Base-by-base conservation (phyloP, 2,888 invertebrate genomes). In the Noctua pronuba region DNA sequence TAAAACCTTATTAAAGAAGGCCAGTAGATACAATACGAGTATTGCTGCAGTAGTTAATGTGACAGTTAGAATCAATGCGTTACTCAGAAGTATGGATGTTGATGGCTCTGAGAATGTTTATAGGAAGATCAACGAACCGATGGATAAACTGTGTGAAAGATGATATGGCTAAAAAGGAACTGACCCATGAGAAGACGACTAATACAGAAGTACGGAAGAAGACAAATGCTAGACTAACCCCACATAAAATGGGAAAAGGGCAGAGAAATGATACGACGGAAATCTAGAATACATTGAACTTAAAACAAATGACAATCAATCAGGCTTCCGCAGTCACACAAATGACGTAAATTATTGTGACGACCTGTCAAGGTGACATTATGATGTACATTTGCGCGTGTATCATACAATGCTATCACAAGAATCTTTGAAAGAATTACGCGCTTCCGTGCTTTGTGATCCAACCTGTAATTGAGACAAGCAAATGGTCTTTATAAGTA, bases 291-390 rank as follows among this genome's bases (percentile, higher is more conserved):
- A 13, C 41, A 41, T 44, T 74, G 6, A 62, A 73, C 46, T 70
- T 66, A 41, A 21, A 44, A 55, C 52, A 52, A 52, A 64, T 66
- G 49, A 73, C 49, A 79, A 31, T 73, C 65, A 18, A 31, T 75
- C 69, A 24, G 7, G 7, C 38, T 64, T 60, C 72, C 24, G 24
- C 38, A 44, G 24, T 55, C 49, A 65, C 60, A 74, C 64, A 41
- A 75, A 75, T 77, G 79, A 77, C 77, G 73, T 46, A 77, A 18
- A 74, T 84, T 77, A 86, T 77, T 79, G 77, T 75, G 75, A 67
- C 82, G 44, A 71, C 80, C 71, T 72, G 64, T 86, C 88, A 87
- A 88, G 88, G 85, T 86, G 87, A 82, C 72, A 84, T 18, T 65
- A 28, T 10, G 41, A 69, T 28, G 24, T 80, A 77, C 64, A 58